A percentile compares a stretch with the other conserved stretches of the same genome.
Evolutionary conservation across 2,888 invertebrate species (phyloP).

Genomic region (Chorisops tibialis): DNA sequence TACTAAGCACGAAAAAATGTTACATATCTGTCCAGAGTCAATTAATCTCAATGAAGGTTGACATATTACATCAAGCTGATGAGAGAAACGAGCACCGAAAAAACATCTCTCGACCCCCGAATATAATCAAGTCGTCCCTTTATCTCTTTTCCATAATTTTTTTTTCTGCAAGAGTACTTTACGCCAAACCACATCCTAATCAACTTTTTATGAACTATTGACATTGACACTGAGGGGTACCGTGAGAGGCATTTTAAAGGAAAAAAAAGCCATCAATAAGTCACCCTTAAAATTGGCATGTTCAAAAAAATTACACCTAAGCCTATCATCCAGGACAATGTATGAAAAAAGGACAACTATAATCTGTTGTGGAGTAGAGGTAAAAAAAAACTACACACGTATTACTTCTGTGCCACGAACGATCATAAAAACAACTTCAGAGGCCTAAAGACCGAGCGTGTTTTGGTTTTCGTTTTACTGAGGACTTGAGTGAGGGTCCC

Average conservation of each 20-base stretch:
- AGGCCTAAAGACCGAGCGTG: neutral
- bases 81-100: neutral
- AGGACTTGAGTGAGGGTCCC: neutral
- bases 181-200: constrained; percentile 29
- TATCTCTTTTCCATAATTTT: neutral
- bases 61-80: constrained; percentile 16
- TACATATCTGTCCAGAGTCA: constrained; percentile 23
- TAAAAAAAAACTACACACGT: constrained; percentile 4
- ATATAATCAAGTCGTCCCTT: neutral
- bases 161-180: constrained; percentile 25
- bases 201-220: constrained; percentile 32
- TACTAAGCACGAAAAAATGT: neutral
- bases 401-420: no score
- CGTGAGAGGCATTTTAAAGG: neutral
- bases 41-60: constrained; percentile 26
- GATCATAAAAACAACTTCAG: no score
- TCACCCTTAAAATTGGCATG: constrained; percentile 29
- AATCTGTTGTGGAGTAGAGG: constrained; percentile 16
- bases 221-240: constrained; percentile 26
- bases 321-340: constrained; percentile 25
- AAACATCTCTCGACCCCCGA: neutral
- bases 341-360: constrained; percentile 29
- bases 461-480: constrained; percentile 19
- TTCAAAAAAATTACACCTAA: constrained; percentile 25
- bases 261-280: constrained; percentile 31